phyloP scores from a whole-genome alignment of 1,140 invertebrate species.

The Drosophila rhopaloa region DNA sequence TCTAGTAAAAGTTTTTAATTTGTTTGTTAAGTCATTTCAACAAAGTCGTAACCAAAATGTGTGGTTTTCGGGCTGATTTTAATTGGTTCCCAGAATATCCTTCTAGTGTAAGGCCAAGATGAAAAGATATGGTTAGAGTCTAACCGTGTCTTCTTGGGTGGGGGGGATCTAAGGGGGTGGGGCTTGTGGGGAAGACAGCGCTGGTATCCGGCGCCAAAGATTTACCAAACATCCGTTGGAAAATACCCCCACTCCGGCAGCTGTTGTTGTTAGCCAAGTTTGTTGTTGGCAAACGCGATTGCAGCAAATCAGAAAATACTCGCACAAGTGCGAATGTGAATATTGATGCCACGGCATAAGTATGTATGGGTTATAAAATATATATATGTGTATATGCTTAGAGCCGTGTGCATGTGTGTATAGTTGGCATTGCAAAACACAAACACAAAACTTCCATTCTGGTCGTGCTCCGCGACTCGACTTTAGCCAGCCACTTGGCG shows the following conservation, averaged over 20 bases:
- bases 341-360: constrained; percentile 66
- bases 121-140: constrained; percentile 22
- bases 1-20: too few species aligned
- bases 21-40: too few species aligned
- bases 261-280: constrained; percentile 51
- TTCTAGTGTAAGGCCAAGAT: constrained; percentile 13
- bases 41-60: too few species aligned
- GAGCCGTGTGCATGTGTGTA: constrained; percentile 9
- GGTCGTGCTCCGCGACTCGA: constrained; percentile 53
- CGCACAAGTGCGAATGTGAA: constrained; percentile 83
- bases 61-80: not conserved
- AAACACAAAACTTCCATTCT: constrained; percentile 50
- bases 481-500: constrained; percentile 70
- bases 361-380: constrained; percentile 21
- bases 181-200: constrained; percentile 29
- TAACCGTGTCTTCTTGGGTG: constrained; percentile 28
- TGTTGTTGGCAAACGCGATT: constrained; percentile 73
- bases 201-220: constrained; percentile 77
- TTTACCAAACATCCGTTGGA: constrained; percentile 78
- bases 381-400: constrained; percentile 14
- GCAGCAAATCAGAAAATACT: constrained; percentile 82
- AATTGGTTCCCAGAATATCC: not conserved
- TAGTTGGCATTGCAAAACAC: constrained; percentile 48
- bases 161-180: not conserved
- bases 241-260: constrained; percentile 42